Base-by-base conservation (phyloP, 2,113 vertebrate species). In the Cettia cetti region DNA sequence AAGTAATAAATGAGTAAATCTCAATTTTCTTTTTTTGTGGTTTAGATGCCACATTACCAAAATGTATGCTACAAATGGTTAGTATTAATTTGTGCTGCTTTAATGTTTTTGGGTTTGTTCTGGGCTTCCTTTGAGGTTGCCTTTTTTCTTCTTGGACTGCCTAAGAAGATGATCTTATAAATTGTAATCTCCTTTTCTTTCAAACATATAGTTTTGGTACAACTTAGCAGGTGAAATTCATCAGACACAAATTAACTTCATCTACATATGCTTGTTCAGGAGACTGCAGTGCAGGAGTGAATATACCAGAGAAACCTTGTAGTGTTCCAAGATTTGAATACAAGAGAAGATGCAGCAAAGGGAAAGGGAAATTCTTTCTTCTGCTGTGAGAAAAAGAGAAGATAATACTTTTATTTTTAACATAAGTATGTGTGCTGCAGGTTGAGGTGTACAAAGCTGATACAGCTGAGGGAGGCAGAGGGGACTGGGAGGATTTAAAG, bases 51-150 rank as follows among this genome's bases (percentile, higher is more conserved):
- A n/a, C 5, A 7, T 27, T 60, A 45, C 14, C 9, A 69, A 65
- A 61, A 42, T 13, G 2, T 7, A 8, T 49, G 11, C 26, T 40
- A 40, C 0, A 0, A 2, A 15, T 86, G 28, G 6, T 6, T 57
- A 27, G 14, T 11, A 30, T 33, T 50, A 56, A 44, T 39, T 60
- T 39, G 11, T 39, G 21, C 4, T 65, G 17, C 11, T 69, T 83
- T 76, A 54, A 70, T 10, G 4, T 18, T 74, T 56, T 30, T 6
- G 6, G 20, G 3, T 22, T 85, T 74, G 3, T 54, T n/a, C 12
- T 47, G 20, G n/a, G 3, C 2, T 42, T 64, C 13, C 49, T 57
- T 16, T 35, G 44, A n/a, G 9, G 11, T 9, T 53, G 7, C 7
- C 11, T 31, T 60, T 49, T 54, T 74, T 18, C 18, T 27, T 6